Evolutionary conservation across 2,888 invertebrate genomes (phyloP).

Genomic region (Calameuta pallipes): DNA sequence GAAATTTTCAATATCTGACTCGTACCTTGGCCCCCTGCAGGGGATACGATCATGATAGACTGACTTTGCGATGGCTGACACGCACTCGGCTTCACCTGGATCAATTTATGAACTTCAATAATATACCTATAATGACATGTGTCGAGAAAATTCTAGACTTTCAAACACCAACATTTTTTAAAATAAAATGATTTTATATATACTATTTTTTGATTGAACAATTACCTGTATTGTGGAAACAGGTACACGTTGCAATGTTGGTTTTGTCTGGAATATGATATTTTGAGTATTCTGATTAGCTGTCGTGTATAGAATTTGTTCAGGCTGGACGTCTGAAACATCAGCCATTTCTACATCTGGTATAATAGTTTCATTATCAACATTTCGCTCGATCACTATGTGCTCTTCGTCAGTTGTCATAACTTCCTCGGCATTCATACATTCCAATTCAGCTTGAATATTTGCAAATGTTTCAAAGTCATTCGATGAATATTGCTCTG

Average conservation of each 20-base stretch:
- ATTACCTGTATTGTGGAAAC: conserved; percentile 55
- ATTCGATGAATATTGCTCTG: conserved; percentile 54
- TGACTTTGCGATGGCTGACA: conserved; percentile 57
- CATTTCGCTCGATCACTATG: conserved; percentile 39
- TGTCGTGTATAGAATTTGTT: conserved; percentile 56
- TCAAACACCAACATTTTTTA: background rate
- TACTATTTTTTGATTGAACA: background rate
- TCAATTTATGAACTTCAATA: background rate
- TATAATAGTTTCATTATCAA: conserved; percentile 49
- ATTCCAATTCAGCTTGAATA: conserved; percentile 65
- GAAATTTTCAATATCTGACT: conserved; percentile 65
- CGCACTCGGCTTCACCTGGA: conserved; percentile 53
- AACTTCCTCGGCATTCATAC: conserved; percentile 62
- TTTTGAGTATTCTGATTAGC: conserved; percentile 56
- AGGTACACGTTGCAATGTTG: conserved; percentile 59
- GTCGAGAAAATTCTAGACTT: background rate
- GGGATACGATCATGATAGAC: conserved; percentile 63
- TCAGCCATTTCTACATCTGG: conserved; percentile 61
- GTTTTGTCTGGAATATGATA: conserved; percentile 60
- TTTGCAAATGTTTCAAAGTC: conserved; percentile 66
- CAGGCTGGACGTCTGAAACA: conserved; percentile 50
- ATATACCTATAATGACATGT: conserved; percentile 6
- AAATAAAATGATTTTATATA: conserved; percentile 3
- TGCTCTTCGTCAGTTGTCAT: conserved; percentile 57
- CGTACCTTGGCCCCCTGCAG: conserved; percentile 60